Base-by-base conservation (phyloP, 2,113 vertebrate genomes). In the Oxyura jamaicensis region DNA sequence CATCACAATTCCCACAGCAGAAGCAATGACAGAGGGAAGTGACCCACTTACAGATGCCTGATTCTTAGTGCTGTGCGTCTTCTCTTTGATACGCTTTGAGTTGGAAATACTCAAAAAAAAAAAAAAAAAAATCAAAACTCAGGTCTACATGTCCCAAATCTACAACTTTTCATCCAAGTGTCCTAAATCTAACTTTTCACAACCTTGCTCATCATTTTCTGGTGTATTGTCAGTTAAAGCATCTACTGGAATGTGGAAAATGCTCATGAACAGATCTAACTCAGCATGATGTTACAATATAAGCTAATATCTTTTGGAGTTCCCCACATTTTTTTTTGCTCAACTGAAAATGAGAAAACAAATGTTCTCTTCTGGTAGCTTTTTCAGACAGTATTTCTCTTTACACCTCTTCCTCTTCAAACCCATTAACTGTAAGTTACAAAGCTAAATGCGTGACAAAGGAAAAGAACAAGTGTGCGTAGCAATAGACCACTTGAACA, bases 391-490 rank as follows among this genome's bases (percentile, higher is more conserved):
- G 56, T 52, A 66, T 16, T 60, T 58, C 67, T 86, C 74, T 56
- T 83, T 28, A 71, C 44, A 86, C 63, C 60, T 68, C 69, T 85
- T 66, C 21, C 88, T 42, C 77, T 81, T 31, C 58, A 68, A 63
- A 86, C 65, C 66, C 66, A 80, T 89, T 39, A 91, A 55, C 19
- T 29, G 15, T 80, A 66, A 97, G 56, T 92, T 86, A 93, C 53
- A 89, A 52, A 80, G 20, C 19, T 53, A 58, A 86, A 62, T 16
- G 33, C 12, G 1, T 33, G 35, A 74, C 60, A 73, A 80, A 86
- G 56, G 21, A 53, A 72, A 80, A 83, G 74, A 36, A 35, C 22
- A 82, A 59, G 41, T 29, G 7, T 35, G 20, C 35, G 77, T 58
- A 82, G 60, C 66, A 95, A 82, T 25, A 68, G 48, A 53, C 25